A percentile compares a stretch with the other conserved stretches of the same genome.
phyloP scores from a whole-genome alignment of 2,797 vertebrate genomes.

The Pterois miles region DNA sequence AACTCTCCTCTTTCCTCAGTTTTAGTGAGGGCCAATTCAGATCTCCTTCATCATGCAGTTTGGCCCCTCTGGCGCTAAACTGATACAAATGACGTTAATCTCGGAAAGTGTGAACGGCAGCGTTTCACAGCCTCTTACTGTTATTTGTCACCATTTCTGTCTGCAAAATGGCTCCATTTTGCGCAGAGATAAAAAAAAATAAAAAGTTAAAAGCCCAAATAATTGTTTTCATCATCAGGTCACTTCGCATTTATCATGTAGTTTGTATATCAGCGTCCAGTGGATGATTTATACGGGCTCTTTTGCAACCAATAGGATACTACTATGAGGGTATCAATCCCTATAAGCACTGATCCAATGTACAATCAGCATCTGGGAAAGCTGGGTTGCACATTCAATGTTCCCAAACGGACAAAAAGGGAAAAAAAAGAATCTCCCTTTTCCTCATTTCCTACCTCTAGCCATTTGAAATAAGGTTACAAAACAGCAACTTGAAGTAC shows the following conservation, averaged over 20 bases:
- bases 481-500: background rate
- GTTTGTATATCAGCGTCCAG: constrained; percentile 74
- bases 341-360: constrained; percentile 77
- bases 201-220: constrained; percentile 82
- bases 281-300: constrained; percentile 79
- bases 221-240: constrained; percentile 83
- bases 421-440: background rate
- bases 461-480: constrained; percentile 6
- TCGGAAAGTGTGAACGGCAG: constrained; percentile 81
- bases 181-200: constrained; percentile 63
- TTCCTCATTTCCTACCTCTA: constrained; percentile 15
- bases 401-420: constrained; percentile 61
- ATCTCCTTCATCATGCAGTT: constrained; percentile 78
- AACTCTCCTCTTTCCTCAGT: constrained; percentile 41
- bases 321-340: constrained; percentile 80
- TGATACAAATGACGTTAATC: constrained; percentile 88
- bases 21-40: constrained; percentile 51
- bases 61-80: constrained; percentile 78
- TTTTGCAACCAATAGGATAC: constrained; percentile 61
- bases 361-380: constrained; percentile 70
- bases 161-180: constrained; percentile 74
- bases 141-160: constrained; percentile 87
- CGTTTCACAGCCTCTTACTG: constrained; percentile 70
- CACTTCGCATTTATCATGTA: constrained; percentile 73
- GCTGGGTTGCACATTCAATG: constrained; percentile 71